These are phyloP conservation scores for Pseudobourletiella spinata DNA, from an alignment of 1,140 invertebrate species.

Conservation along the genomic window DNA sequence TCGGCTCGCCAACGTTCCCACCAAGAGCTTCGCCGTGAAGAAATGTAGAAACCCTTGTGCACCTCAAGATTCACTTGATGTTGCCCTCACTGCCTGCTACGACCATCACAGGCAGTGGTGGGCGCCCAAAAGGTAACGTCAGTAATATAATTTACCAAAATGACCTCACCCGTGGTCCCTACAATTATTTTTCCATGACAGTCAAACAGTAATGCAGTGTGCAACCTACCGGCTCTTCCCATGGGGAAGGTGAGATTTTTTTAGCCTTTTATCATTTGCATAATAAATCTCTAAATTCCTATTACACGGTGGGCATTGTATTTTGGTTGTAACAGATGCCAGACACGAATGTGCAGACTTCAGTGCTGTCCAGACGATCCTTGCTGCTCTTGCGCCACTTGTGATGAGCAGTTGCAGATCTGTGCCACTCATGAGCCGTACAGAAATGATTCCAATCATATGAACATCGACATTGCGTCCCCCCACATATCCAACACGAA, in stretches of 20 bases:
- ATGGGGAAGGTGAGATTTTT: constrained; percentile 25
- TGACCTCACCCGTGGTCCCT: neutral
- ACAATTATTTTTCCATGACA: neutral
- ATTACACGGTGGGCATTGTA: neutral
- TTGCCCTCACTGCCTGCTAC: constrained; percentile 30
- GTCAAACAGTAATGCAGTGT: constrained; percentile 30
- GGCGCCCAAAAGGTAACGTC: constrained; percentile 2
- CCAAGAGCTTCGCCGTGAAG: constrained; percentile 26
- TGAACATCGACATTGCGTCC: constrained; percentile 16
- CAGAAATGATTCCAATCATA: constrained; percentile 25
- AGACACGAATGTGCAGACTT: constrained; percentile 21
- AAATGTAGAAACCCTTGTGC: constrained; percentile 30
- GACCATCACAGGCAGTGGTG: constrained; percentile 32
- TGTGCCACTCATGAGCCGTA: constrained; percentile 26
- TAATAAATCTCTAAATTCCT: neutral
- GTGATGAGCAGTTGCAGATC: constrained; percentile 12
- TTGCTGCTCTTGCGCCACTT: constrained; percentile 9
- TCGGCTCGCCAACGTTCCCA: constrained; percentile 24
- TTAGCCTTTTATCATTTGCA: neutral
- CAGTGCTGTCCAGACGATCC: constrained; percentile 29
- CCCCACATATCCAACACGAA: constrained; percentile 33
- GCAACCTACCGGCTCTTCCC: constrained; percentile 32
- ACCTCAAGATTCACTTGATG: constrained; percentile 22
- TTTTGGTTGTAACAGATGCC: constrained; percentile 17
- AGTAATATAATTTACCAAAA: neutral